Evolutionary conservation across 2,888 invertebrate species (phyloP), one percentile per base, ranked within the genome.

Genomic region (Cloeon dipterum): DNA sequence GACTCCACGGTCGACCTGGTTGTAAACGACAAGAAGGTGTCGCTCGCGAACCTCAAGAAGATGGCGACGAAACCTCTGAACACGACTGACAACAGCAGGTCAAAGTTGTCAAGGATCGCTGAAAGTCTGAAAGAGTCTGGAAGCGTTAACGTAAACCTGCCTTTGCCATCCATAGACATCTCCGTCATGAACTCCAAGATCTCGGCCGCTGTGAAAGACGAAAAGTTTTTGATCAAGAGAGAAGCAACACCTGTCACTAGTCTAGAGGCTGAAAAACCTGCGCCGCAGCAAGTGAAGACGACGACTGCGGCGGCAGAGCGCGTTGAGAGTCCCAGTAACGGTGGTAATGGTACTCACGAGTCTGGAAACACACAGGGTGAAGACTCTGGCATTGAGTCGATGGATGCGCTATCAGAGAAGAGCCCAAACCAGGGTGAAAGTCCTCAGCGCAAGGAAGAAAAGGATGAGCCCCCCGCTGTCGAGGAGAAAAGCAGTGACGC

Each of bases 341-440:
- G 20, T 39, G 43, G 26, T 43, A 46, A 34, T 48, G 46, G 17
- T 47, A 50, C 21, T 48, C 49, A 16, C 13, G 46, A 46, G 23
- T 44, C 45, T 35, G 49, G 49, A n/a, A 52, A 50, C 41, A 50
- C 50, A 17, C 74, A 74, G 48, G 83, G 83, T 32, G 86, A 86
- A 52, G 85, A 86, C 56, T 85, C 85, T 39, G 86, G 86, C 13
- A 86, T 86, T 39, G 86, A 86, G 54, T 83, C 83, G 25, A 85
- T 86, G 86, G 86, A 88, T 53, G 85, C 86, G 3, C 57, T 85
- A n/a, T 85, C 85, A 16, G 86, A 88, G 54, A 86, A 86, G 53
- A 81, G 77, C 43, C 79, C 79, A n/a, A 81, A 82, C 55, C 83
- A 83, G 53, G 76, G 79, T 61, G 61, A 81, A 70, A 54, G 81